Base-by-base conservation (phyloP, 1,140 invertebrate species). In the Cotesia glomerata region DNA sequence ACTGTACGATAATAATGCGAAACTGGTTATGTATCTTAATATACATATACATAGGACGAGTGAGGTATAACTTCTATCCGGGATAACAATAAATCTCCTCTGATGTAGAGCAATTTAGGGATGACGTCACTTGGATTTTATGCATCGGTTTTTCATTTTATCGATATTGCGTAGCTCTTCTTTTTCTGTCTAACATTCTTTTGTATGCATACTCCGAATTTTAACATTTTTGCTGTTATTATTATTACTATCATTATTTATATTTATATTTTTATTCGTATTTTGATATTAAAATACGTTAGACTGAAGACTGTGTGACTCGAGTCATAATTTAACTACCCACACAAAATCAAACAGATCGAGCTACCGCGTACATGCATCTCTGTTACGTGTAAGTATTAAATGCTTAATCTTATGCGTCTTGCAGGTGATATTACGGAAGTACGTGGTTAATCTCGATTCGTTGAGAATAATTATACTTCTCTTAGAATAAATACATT, bases 371-470 rank as follows among this genome's bases (percentile, higher is more conserved):
- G 39, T 45, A 7, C 13, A 54, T 54, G 52, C 13, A 54, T 54
- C 2, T n/a, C 5, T 54, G 5, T 49, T 54, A 54, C 14, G 11
- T 39, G 36, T 45, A 5, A 45, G 7, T 45, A 45, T 45, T 36
- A 62, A 35, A 13, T 35, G 32, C 14, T 36, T 35, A 62, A 62
- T 35, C 59, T 35, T 11, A 35, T n/a, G 14, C 59, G 59, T 67
- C 65, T 67, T 36, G 65, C 65, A 67, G 65, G 65, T 67, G 65
- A 67, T 67, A 67, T 67, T 67, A 14, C 65, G 49, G 65, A 67
- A 67, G 65, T 52, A 67, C 49, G 65, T 49, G 49, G 7, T 18
- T 67, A 67, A 67, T 67, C 65, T 67, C 65, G 32, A 67, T 67
- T 49, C 65, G 16, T 34, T 26, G 58, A 71, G 69, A 52, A 58